Evolutionary conservation across 1,140 invertebrate genomes (phyloP).

Genomic region (Littorina saxatilis): DNA sequence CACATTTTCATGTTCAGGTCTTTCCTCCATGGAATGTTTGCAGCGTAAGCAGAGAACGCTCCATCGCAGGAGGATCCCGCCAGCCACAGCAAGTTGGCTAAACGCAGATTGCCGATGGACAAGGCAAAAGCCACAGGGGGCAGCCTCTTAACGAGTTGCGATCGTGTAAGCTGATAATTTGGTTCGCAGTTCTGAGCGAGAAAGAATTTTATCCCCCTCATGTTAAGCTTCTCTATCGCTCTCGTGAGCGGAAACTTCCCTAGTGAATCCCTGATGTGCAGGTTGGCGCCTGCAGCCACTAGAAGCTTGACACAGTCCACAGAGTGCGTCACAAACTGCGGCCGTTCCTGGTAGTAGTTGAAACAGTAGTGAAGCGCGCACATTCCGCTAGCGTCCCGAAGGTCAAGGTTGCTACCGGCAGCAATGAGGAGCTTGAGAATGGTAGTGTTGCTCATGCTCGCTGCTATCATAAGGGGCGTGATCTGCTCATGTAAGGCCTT

Average conservation of each 20-base stretch:
- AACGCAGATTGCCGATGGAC: background rate
- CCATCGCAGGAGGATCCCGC: background rate
- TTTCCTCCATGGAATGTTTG: background rate
- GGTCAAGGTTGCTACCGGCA: background rate
- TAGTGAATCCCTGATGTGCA: background rate
- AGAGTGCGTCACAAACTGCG: background rate
- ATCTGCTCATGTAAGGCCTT: background rate
- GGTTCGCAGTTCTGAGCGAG: constrained; percentile 9
- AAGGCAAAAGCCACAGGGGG: background rate
- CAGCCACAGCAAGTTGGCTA: background rate
- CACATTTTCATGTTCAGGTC: background rate
- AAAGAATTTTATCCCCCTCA: background rate
- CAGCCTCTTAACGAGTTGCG: background rate
- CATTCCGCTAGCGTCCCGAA: background rate
- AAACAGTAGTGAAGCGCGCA: constrained; percentile 22
- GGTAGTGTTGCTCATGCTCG: background rate
- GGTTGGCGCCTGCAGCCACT: constrained; percentile 3
- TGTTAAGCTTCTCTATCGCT: background rate
- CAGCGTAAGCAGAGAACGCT: background rate
- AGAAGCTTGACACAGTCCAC: background rate
- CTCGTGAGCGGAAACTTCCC: background rate
- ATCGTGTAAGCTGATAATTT: background rate
- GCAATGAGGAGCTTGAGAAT: background rate
- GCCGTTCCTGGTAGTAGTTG: constrained; percentile 18
- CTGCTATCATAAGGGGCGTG: background rate